phyloP scores from a whole-genome alignment of 2,888 invertebrate genomes.

The Euphydryas editha region DNA sequence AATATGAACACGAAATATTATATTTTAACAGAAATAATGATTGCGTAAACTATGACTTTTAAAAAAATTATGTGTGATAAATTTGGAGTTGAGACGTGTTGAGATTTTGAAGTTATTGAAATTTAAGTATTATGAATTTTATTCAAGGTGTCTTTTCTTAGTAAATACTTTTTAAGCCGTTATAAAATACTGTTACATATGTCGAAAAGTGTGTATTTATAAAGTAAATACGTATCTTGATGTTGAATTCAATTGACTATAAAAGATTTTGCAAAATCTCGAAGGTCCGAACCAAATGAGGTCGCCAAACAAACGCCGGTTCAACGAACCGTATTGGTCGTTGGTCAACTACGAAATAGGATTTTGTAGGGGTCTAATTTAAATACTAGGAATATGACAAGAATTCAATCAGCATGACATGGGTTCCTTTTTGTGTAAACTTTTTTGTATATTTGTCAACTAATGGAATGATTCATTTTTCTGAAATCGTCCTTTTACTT shows the following conservation, averaged over 20 bases:
- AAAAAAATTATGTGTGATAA: no score
- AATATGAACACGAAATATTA: conserved; percentile 6
- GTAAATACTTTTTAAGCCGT: neutral
- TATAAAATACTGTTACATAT: neutral
- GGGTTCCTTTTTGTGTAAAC: conserved; percentile 1
- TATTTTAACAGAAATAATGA: neutral
- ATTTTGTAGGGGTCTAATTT: conserved; percentile 31
- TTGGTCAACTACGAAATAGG: conserved; percentile 41
- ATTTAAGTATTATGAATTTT: no score
- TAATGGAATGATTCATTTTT: neutral
- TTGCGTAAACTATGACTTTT: no score
- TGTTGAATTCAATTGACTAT: conserved; percentile 46
- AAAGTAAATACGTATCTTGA: conserved; percentile 17
- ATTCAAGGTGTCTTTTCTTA: no score
- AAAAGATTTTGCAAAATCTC: conserved; percentile 52
- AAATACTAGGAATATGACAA: conserved; percentile 26
- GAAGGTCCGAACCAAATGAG: conserved; percentile 47
- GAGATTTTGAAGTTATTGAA: no score
- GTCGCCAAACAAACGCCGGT: conserved; percentile 61
- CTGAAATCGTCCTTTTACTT: no score
- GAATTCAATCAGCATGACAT: conserved; percentile 29
- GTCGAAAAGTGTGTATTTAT: conserved; percentile 14
- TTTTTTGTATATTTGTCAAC: neutral
- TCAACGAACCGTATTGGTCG: conserved; percentile 62
- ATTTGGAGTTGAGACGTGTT: no score